These are phyloP conservation scores for Bombus affinis DNA, from an alignment of 1,140 invertebrate genomes.

Conservation along the genomic window DNA sequence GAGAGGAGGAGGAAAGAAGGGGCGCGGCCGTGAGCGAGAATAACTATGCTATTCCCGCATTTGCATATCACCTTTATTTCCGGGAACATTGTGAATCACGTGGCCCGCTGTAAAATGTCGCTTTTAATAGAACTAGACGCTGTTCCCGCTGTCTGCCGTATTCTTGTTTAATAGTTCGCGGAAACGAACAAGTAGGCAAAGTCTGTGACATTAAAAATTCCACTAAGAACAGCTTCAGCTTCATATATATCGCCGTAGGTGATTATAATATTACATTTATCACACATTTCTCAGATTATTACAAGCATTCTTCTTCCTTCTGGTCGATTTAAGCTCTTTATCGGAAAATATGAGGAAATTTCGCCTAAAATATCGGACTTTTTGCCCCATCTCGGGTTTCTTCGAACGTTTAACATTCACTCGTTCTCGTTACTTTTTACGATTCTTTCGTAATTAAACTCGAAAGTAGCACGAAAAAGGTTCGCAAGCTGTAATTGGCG, in stretches of 20 bases:
- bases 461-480: not conserved
- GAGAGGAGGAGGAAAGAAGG: not conserved
- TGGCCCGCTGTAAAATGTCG: not conserved
- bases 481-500: not conserved
- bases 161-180: slow-evolving; percentile 14
- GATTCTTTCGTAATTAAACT: not conserved
- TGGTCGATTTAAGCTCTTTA: too few relatives aligned
- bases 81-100: slow-evolving; percentile 40
- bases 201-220: not conserved
- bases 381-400: too few relatives aligned
- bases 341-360: too few relatives aligned
- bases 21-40: slow-evolving; percentile 29
- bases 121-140: slow-evolving; percentile 32
- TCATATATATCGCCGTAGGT: too few relatives aligned
- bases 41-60: slow-evolving; percentile 46
- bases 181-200: not conserved
- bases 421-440: not conserved
- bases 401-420: not conserved
- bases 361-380: too few relatives aligned
- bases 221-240: not conserved
- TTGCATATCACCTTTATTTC: slow-evolving; percentile 60
- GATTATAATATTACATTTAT: too few relatives aligned
- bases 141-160: slow-evolving; percentile 5
- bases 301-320: too few relatives aligned
- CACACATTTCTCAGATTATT: too few relatives aligned